phyloP scores from a whole-genome alignment of 2,888 invertebrate genomes.

The Eilema caniola region DNA sequence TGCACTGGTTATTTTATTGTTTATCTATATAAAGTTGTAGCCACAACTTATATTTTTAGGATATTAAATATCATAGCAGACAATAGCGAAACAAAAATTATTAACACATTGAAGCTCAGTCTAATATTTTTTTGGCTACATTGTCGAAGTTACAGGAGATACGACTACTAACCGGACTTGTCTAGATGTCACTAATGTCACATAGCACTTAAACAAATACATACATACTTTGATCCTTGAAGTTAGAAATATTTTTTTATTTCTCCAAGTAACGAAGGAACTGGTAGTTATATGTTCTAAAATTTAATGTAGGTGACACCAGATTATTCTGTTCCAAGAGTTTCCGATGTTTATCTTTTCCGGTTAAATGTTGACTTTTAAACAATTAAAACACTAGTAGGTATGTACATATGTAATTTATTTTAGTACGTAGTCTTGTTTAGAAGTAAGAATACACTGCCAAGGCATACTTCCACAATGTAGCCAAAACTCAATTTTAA shows the following conservation, averaged over 20 bases:
- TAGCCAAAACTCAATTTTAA: slow-evolving; percentile 20
- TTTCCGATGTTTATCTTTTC: too few relatives aligned
- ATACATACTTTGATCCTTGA: not conserved
- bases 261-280: too few relatives aligned
- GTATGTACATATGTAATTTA: not conserved
- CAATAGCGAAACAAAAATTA: slow-evolving; percentile 19
- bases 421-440: not conserved
- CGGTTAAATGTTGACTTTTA: not conserved
- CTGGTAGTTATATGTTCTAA: too few relatives aligned
- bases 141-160: slow-evolving; percentile 14
- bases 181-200: not conserved
- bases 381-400: not conserved
- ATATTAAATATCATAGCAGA: slow-evolving; percentile 22
- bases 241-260: not conserved
- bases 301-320: too few relatives aligned
- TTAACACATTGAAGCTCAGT: slow-evolving; percentile 36
- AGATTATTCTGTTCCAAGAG: too few relatives aligned
- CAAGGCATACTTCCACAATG: slow-evolving; percentile 23
- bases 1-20: slow-evolving; percentile 6
- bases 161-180: not conserved
- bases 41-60: not conserved
- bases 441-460: not conserved
- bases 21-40: not conserved
- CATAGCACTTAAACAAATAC: not conserved
- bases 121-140: slow-evolving; percentile 23